These are phyloP conservation scores for Mantis religiosa DNA, from an alignment of 2,888 invertebrate species.

Conservation along the genomic window DNA sequence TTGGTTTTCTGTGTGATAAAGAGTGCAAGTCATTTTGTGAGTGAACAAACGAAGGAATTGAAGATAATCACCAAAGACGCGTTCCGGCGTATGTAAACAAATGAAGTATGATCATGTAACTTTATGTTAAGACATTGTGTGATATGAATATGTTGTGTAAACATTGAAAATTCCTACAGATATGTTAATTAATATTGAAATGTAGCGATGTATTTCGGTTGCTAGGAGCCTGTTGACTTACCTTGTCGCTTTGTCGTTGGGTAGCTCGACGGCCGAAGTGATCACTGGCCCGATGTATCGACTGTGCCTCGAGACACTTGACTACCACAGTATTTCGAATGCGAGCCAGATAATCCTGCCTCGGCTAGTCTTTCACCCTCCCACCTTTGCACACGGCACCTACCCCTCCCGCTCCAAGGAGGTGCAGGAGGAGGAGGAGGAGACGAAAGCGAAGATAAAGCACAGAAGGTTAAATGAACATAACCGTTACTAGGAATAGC, in stretches of 20 bases:
- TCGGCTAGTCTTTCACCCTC: conserved; percentile 56
- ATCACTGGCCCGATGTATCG: conserved; percentile 32
- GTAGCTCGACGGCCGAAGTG: conserved; percentile 31
- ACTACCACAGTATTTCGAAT: conserved; percentile 59
- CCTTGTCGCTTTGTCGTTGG: conserved; percentile 30
- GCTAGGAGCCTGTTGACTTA: not conserved
- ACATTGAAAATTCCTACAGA: too few relatives aligned
- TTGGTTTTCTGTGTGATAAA: too few relatives aligned
- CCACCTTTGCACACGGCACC: conserved; percentile 55
- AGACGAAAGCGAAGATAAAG: not conserved
- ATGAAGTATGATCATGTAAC: too few relatives aligned
- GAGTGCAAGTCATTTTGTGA: too few relatives aligned
- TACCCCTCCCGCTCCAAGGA: not conserved
- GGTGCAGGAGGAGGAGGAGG: not conserved
- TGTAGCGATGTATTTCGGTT: too few relatives aligned
- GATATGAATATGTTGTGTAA: too few relatives aligned
- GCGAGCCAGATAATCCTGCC: conserved; percentile 47
- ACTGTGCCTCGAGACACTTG: conserved; percentile 47
- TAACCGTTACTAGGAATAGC: conserved; percentile 5
- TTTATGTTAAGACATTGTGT: too few relatives aligned
- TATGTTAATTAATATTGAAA: too few relatives aligned
- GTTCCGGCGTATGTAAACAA: too few relatives aligned
- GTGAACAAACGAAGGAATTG: too few relatives aligned
- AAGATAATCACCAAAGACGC: too few relatives aligned
- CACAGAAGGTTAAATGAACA: not conserved